phyloP scores from a whole-genome alignment of 2,888 invertebrate genomes.

The Trissonchulus sp. region DNA sequence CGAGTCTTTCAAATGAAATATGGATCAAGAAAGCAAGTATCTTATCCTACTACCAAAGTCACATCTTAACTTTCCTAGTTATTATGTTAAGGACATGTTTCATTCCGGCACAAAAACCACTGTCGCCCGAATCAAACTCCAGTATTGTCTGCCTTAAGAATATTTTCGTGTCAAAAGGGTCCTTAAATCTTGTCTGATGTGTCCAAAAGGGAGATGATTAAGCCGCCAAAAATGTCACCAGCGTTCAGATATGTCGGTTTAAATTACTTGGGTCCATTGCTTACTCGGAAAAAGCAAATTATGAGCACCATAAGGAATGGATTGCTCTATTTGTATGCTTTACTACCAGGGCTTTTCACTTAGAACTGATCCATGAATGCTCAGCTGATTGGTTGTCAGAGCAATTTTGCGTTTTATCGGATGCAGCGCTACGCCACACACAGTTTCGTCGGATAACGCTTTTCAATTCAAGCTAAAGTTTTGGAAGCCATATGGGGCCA shows the following conservation, averaged over 20 bases:
- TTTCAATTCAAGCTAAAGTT: constrained; percentile 52
- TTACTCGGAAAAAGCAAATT: constrained; percentile 39
- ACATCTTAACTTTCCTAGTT: too few relatives aligned
- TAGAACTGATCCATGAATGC: constrained; percentile 49
- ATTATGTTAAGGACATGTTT: too few relatives aligned
- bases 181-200: too few relatives aligned
- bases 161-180: too few relatives aligned
- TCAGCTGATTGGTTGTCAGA: constrained; percentile 45
- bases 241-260: constrained; percentile 41
- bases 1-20: too few relatives aligned
- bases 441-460: constrained; percentile 52
- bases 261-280: constrained; percentile 52
- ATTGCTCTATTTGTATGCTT: constrained; percentile 53
- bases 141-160: too few relatives aligned
- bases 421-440: constrained; percentile 44
- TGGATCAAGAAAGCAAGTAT: too few relatives aligned
- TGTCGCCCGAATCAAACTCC: too few relatives aligned
- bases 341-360: constrained; percentile 49
- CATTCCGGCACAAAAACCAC: too few relatives aligned
- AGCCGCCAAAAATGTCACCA: too few relatives aligned
- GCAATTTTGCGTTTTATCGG: constrained; percentile 49
- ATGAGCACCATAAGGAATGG: constrained; percentile 43
- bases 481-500: constrained; percentile 31
- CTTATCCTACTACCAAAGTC: too few relatives aligned
- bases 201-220: too few relatives aligned